Evolutionary conservation across 2,113 vertebrate genomes (phyloP).

Genomic region (Eublepharis macularius): DNA sequence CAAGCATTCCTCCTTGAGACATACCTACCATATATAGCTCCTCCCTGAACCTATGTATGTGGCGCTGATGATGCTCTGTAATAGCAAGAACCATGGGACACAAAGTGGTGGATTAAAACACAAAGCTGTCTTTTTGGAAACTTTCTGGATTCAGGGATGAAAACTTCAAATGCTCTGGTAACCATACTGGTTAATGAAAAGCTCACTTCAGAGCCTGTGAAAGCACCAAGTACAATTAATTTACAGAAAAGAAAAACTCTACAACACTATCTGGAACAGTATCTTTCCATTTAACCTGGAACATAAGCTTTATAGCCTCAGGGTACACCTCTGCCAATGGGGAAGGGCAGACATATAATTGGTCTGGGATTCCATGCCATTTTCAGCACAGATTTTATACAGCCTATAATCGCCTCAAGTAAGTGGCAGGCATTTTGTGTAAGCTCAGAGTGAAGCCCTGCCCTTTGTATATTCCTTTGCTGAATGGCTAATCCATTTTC

Average conservation of each 20-base stretch:
- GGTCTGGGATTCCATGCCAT: conserved; percentile 34
- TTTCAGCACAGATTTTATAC: conserved; percentile 49
- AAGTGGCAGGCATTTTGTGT: conserved; percentile 47
- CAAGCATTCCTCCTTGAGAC: not conserved
- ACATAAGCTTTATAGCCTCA: not conserved
- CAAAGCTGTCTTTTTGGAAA: fast-evolving
- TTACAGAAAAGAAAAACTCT: not conserved
- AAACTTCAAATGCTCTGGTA: fast-evolving
- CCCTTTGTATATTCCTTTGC: conserved; percentile 35
- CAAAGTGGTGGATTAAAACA: not conserved
- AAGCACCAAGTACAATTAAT: not conserved
- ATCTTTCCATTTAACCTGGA: not conserved
- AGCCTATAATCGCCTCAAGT: conserved; percentile 9
- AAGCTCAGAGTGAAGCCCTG: conserved; percentile 38
- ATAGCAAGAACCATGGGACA: fast-evolving
- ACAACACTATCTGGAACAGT: not conserved
- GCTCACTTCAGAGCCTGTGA: not conserved
- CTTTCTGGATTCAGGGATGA: not conserved
- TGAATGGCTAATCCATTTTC: conserved; percentile 57
- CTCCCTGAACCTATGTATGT: fast-evolving
- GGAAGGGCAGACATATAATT: conserved; percentile 36
- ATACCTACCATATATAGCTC: fast-evolving
- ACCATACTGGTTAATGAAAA: not conserved
- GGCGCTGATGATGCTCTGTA: not conserved
- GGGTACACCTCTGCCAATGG: conserved; percentile 23